Base-by-base conservation (phyloP, 1,140 invertebrate genomes). In the Bombus turneri region DNA sequence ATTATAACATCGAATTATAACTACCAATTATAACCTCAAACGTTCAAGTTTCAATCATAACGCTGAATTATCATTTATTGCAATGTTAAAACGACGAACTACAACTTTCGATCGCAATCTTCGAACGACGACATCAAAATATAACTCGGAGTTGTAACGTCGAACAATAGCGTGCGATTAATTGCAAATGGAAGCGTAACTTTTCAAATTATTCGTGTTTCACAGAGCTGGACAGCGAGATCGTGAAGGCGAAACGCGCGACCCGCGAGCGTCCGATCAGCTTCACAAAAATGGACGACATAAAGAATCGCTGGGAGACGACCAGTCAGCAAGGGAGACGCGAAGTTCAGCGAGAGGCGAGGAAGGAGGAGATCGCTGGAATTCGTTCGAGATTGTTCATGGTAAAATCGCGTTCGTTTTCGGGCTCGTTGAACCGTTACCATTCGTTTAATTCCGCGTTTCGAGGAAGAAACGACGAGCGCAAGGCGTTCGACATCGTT, bases 351-450 rank as follows among this genome's bases (percentile, higher is more conserved):
- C 96, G 97, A 13, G 97, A 98, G 91, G 97, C 98, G 88, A 95
- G 97, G n/a, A 98, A 98, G 93, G 97, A 98, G 91, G 98, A 98
- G 95, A 97, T 98, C 86, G 97, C 98, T 92, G 97, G 96, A 83
- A 98, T 99, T 90, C 96, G 98, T 66, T 98, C 97, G 90, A 95
- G 97, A 80, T 95, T 98, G 15, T 98, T 98, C 93, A 96, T 98
- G 96, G 97, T 98, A 93, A 95, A 79, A 71, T 83, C 64, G 39
- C 57, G n/a, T 62, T 73, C 78, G 15, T 28, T 37, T 72, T 72
- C 69, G 28, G 25, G 18, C 34, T 62, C 47, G 80, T 73, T 73
- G 34, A n/a, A 41, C 37, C 68, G 37, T 69, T 25, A 25, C 10
- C n/a, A 18, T 18, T 34, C 64, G 66, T 9, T 37, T 31, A 39